Base-by-base conservation (phyloP, 2,113 vertebrate species). In the Gadus macrocephalus region DNA sequence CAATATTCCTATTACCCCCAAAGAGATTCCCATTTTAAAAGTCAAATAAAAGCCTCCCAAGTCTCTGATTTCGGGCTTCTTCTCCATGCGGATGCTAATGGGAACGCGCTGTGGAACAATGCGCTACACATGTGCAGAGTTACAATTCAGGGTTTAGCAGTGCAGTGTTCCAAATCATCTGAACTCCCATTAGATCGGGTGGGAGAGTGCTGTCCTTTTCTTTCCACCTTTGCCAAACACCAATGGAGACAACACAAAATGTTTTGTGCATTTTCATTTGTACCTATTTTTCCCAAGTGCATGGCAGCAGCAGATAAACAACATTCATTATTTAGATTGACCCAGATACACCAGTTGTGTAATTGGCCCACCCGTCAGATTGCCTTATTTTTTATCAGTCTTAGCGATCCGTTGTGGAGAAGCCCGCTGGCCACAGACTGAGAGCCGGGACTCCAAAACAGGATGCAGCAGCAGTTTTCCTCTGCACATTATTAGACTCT, bases 141-240 rank as follows among this genome's bases (percentile, higher is more conserved):
- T 49, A 49, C 1, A 9, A 49, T 49, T 14, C 1, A 49, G 42
- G 42, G 42, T 49, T 49, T 14, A 49, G 42, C 42, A 49, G 42
- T 14, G 8, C 42, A 49, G 42, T 49, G 42, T 49, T 49, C 7
- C 6, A 9, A 49, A 11, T 49, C 6, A 49, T 49, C 7, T 49
- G 2, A 49, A 49, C 42, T 49, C 42, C 12, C 12, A 49, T 49
- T 49, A 6, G 42, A 49, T 49, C 9, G 42, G 42, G 42, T 49
- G 28, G 35, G 76, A 78, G 71, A 17, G 15, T 0, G n/a, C 15
- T 69, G 66, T 28, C 63, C 75, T 20, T 55, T 55, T 14, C 20
- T 56, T 63, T 5, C 76, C 62, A 75, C 69, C 70, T 81, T 69
- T 64, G 68, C 80, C 66, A 58, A 65, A 76, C 66, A 72, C 38